These are phyloP conservation scores for Camponotus floridanus DNA, from an alignment of 1,140 invertebrate genomes.

Conservation along the genomic window DNA sequence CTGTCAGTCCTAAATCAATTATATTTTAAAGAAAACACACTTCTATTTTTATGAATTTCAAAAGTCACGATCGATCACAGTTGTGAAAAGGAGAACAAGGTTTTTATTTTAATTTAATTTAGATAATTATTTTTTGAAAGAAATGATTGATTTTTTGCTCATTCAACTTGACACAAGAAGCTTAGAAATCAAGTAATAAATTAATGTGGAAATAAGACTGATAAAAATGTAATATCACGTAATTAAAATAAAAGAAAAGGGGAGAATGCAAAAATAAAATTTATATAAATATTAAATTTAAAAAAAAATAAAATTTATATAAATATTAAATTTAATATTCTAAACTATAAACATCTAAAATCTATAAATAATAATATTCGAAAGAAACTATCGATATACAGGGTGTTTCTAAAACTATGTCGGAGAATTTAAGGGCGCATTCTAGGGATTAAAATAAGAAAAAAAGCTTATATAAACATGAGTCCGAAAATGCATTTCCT, in stretches of 20 bases:
- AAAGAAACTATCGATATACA: no score
- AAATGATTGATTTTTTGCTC: not conserved
- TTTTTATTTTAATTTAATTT: slow-evolving; percentile 6
- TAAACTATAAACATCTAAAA: not conserved
- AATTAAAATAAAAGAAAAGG: slow-evolving; percentile 9
- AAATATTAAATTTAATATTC: slow-evolving; percentile 11
- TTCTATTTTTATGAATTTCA: not conserved
- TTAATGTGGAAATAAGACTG: not conserved
- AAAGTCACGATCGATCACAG: not conserved
- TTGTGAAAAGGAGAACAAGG: no score
- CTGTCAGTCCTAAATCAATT: not conserved
- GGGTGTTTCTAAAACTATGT: no score
- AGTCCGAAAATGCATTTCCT: no score
- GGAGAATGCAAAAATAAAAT: not conserved
- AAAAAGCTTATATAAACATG: no score
- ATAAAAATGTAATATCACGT: not conserved
- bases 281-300: not conserved
- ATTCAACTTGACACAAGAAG: not conserved
- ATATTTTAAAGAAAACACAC: not conserved
- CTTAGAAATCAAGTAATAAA: not conserved
- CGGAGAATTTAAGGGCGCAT: no score
- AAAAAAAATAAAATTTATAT: not conserved
- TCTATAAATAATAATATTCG: not conserved
- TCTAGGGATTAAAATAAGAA: no score
- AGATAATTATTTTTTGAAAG: not conserved